Evolutionary conservation across 2,113 vertebrate species (phyloP), one percentile per base, ranked within the genome.

Genomic region (Lagopus leucura): DNA sequence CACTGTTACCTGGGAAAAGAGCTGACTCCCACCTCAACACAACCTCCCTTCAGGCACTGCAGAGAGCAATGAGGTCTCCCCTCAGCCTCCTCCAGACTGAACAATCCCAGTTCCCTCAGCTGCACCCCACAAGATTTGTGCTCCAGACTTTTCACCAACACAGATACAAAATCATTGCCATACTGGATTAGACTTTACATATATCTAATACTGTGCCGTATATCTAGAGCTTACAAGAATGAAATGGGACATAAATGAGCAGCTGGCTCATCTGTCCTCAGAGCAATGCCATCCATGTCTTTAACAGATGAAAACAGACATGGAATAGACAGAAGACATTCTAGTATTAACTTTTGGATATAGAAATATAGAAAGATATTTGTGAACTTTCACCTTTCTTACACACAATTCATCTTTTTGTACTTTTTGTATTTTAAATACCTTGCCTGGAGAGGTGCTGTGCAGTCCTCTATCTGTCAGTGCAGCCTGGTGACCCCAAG

Each of bases 401-500:
- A 34, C 38, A 72, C 18, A n/a, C 25, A 60, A 24, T 54, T 77
- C 60, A 66, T 72, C 27, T 17, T 65, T 54, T 66, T 16, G 9
- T 58, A 60, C 60, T n/a, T 64, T 55, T 40, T 78, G 71, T 78
- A 28, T 58, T 28, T 43, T 52, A n/a, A 60, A n/a, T 40, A 72
- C 58, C 50, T 72, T 47, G 38, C 25, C 70, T 19, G n/a, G 42
- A 66, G n/a, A 40, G 34, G 38, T 72, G 43, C 58, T 66, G 8
- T 4, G 0, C 54, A 57, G 28, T 32, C 54, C 54, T 57, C 52
- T 27, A 11, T 32, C 54, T 32, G 7, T 14, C 42, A 66, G 22
- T 36, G 21, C 30, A 48, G n/a, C 0, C 0, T 9, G n/a, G 30
- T 34, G 13, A 30, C 36, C 61, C 25, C 15, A 63, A 7, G 24